Evolutionary conservation across 37 sponge, comb jelly and placozoan genomes (phyloP).

Genomic region (Crambe crambe): DNA sequence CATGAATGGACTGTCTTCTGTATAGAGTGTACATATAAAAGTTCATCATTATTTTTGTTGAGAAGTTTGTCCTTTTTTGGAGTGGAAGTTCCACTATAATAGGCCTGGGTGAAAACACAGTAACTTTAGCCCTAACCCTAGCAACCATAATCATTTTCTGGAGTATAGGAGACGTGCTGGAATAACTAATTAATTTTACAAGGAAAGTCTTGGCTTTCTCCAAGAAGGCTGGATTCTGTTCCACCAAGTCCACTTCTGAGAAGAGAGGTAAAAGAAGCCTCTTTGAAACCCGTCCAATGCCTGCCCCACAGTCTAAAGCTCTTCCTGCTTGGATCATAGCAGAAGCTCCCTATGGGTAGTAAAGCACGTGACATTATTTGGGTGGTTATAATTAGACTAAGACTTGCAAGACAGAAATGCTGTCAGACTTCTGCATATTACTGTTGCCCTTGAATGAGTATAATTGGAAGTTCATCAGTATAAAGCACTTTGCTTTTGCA

Average conservation of each 20-base stretch:
- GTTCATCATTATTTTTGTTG: too few species aligned
- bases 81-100: not conserved
- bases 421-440: too few species aligned
- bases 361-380: not conserved
- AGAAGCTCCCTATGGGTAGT: conserved; percentile 1
- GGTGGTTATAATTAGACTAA: too few species aligned
- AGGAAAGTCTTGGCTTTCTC: conserved; percentile 72
- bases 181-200: conserved; percentile 16
- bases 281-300: conserved; percentile 91
- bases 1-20: too few species aligned
- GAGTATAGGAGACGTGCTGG: too few species aligned
- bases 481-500: too few species aligned
- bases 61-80: not conserved
- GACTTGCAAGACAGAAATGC: too few species aligned
- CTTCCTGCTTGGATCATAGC: not conserved
- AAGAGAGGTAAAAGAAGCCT: conserved; percentile 84
- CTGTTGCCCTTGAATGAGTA: too few species aligned
- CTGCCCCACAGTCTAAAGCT: conserved; percentile 93
- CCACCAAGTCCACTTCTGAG: conserved; percentile 87
- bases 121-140: too few species aligned
- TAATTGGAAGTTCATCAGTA: too few species aligned
- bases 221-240: conserved; percentile 79
- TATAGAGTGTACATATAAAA: too few species aligned
- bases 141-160: too few species aligned
- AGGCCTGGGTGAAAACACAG: not conserved